Base-by-base conservation (phyloP, 2,888 invertebrate species). In the Phymatocera aterrima region DNA sequence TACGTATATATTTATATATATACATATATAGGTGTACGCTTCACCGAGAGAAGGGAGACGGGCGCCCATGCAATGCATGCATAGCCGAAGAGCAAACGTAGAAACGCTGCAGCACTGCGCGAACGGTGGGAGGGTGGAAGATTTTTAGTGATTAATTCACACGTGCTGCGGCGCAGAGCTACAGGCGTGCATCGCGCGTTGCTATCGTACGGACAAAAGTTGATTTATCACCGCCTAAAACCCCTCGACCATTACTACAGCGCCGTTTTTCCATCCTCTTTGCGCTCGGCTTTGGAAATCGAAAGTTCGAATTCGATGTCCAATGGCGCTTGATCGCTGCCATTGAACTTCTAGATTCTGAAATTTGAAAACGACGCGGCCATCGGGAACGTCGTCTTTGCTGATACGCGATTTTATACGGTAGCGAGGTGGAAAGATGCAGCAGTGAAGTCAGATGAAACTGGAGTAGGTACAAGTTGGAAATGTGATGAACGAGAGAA, bases 131-230 rank as follows among this genome's bases (percentile, higher is more conserved):
- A 4, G 37, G 64, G 18, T 10, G 61, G 10, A 18, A 8, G 37
- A 64, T 37, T 82, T 83, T n/a, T 83, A 83, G 81, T 87, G 86
- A 87, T 88, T 88, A 88, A 88, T 88, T 88, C 86, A 86, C 86
- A 85, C 85, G 85, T 84, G 84, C 12, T 51, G 77, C 18, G 21
- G 34, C 2, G 8, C n/a, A n/a, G n/a, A n/a, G n/a, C n/a, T n/a
- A n/a, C n/a, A 46, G 31, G 8, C 31, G 15, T 8, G 34, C 64
- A 8, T 40, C 37, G 37, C 18, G 37, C 12, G 8, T 34, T 15
- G 0, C 0, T 10, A 43, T 65, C 10, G 15, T 43, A 37, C 8
- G 57, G 28, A 24, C 2, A 64, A 64, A 64, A 21, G 18, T 64
- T 37, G 37, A 64, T 64, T 64, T 18, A 34, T 34, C 5, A 34